A percentile compares a stretch with the other conserved stretches of the same genome.
phyloP scores from a whole-genome alignment of 2,797 vertebrate genomes.

The Molossus alvarezi region DNA sequence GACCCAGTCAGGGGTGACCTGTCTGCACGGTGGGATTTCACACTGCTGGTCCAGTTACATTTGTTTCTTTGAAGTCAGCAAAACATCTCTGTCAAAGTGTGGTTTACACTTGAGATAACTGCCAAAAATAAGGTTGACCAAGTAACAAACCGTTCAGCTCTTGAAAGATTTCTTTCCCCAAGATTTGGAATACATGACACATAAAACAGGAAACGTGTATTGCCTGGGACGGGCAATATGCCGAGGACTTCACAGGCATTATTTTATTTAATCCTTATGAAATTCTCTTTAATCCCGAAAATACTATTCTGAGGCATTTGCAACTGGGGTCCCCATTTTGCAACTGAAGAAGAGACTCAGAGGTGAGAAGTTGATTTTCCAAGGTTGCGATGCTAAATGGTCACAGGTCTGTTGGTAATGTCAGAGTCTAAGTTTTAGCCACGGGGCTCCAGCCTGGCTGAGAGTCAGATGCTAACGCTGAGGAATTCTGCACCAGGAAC shows the following conservation, averaged over 20 bases:
- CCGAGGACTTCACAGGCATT: background rate
- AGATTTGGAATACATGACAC: background rate
- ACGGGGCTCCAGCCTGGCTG: background rate
- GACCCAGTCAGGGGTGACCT: constrained; percentile 61
- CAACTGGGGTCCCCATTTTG: background rate
- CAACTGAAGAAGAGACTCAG: background rate
- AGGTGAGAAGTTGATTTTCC: background rate
- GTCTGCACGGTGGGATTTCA: constrained; percentile 65
- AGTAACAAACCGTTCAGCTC: constrained; percentile 57
- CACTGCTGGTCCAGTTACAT: constrained; percentile 78
- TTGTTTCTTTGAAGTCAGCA: constrained; percentile 73
- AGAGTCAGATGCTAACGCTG: background rate
- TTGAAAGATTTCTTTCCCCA: background rate
- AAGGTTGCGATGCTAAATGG: background rate
- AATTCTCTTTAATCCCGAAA: constrained; percentile 14
- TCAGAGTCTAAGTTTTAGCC: background rate
- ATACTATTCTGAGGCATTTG: background rate
- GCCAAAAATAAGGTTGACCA: constrained; percentile 70
- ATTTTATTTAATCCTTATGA: background rate
- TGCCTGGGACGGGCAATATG: background rate
- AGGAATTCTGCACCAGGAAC: background rate
- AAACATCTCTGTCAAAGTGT: constrained; percentile 78
- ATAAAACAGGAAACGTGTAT: background rate
- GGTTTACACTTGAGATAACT: constrained; percentile 61
- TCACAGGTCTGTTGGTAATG: background rate